phyloP scores from a whole-genome alignment of 2,888 invertebrate species.

The Temnothorax ravouxi region DNA sequence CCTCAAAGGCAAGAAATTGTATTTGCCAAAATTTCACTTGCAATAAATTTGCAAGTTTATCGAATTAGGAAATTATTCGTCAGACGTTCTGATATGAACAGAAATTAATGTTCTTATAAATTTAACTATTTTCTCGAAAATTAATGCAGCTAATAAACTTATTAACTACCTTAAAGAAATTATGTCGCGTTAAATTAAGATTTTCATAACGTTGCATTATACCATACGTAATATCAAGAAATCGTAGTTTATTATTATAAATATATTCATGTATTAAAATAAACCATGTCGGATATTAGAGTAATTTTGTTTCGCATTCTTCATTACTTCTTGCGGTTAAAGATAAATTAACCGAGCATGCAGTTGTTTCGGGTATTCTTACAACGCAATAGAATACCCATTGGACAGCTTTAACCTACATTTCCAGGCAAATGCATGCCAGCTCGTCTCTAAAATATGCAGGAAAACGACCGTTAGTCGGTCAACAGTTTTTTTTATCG shows the following conservation, averaged over 20 bases:
- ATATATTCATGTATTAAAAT: conserved; percentile 13
- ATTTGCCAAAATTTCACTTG: conserved; percentile 2
- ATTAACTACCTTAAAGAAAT: conserved; percentile 1
- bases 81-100: background rate
- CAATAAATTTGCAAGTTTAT: conserved; percentile 9
- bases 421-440: conserved; percentile 67
- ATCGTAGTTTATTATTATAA: background rate
- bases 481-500: conserved; percentile 58
- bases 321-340: conserved; percentile 21
- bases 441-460: conserved; percentile 74
- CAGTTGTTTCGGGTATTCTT: conserved; percentile 66
- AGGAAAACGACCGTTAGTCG: conserved; percentile 52
- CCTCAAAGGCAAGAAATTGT: conserved; percentile 22
- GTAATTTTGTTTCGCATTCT: conserved; percentile 47
- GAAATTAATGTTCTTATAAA: background rate
- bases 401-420: conserved; percentile 72
- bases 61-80: conserved; percentile 5
- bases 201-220: background rate
- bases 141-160: background rate
- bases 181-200: background rate
- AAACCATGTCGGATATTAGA: background rate
- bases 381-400: conserved; percentile 41
- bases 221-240: background rate
- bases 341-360: conserved; percentile 28
- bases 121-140: background rate